Evolutionary conservation across 2,113 vertebrate species (phyloP), one percentile per base, ranked within the genome.

Genomic region (Salvelinus namaycush): DNA sequence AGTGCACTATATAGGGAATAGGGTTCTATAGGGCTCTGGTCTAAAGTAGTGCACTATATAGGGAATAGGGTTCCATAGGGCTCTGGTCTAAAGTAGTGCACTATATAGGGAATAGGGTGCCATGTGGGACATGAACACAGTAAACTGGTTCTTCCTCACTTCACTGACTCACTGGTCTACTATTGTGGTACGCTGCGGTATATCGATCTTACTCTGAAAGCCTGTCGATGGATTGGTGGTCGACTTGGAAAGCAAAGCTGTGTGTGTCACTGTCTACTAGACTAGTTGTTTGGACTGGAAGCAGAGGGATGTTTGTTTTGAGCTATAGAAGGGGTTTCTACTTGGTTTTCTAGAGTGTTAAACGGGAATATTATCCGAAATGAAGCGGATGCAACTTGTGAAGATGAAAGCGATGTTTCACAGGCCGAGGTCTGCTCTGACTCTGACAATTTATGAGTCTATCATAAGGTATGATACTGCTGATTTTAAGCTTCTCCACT

Each of bases 361-460:
- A 34, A 34, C 31, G 22, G 29, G 14, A 20, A 9, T 60, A 2
- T 34, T n/a, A 31, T 48, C 54, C 22, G 64, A 70, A n/a, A 76
- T 78, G 83, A 87, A 44, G 72, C 65, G 83, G 60, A 22, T 68
- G 66, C 68, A 60, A 1, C 13, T 84, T 39, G 75, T 81, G 49
- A 87, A 77, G 71, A 78, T 86, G 24, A 87, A 78, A 77, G 34
- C 1, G 1, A 18, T 65, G 79, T 78, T 89, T 64, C 75, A 57
- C 27, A 86, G 77, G 51, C 11, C 85, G 31, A 77, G 74, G 67
- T 65, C 64, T 71, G 44, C 48, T 65, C 31, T 71, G 49, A 78
- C 59, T 79, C 26, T 66, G 49, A 78, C 57, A 81, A 73, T 34
- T 14, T 59, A 44, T 3, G 73, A 78, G 13, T 27, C 39, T 16